Conservation (phyloP, 2,113 vertebrate genomes). For the Ibidorhyncha struthersii region DNA sequence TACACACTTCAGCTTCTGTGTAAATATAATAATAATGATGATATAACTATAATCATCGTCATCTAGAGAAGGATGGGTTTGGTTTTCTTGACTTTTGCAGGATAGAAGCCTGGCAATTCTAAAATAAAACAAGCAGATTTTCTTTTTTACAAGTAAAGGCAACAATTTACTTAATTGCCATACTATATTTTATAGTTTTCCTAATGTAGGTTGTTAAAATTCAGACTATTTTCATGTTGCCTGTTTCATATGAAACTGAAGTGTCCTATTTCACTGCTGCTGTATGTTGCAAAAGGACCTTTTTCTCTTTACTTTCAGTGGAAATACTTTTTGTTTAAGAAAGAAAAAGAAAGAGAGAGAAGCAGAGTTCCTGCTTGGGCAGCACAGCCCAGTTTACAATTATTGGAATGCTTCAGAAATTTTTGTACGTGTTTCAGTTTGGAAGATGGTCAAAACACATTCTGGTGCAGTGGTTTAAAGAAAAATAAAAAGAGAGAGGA, state of each 20-base stretch:
- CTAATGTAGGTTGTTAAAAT: slow-evolving; percentile 7
- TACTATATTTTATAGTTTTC: neutral
- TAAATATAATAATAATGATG: neutral
- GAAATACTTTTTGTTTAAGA: slow-evolving; percentile 59
- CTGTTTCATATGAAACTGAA: slow-evolving; percentile 19
- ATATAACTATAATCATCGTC: no score
- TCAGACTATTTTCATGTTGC: neutral
- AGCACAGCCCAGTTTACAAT: slow-evolving; percentile 66
- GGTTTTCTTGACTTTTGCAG: neutral
- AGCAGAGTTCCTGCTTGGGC: slow-evolving; percentile 63
- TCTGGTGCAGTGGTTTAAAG: slow-evolving; percentile 65
- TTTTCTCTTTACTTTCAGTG: slow-evolving; percentile 54
- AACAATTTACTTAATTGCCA: slow-evolving; percentile 15
- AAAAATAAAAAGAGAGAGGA: slow-evolving; percentile 34
- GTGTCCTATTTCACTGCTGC: slow-evolving; percentile 56
- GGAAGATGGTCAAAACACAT: slow-evolving; percentile 68
- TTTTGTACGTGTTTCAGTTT: slow-evolving; percentile 71
- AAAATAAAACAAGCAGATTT: neutral
- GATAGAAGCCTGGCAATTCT: neutral
- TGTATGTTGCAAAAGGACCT: slow-evolving; percentile 37
- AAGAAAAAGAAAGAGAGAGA: slow-evolving; percentile 11
- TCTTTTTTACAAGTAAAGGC: slow-evolving; percentile 8
- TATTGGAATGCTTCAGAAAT: slow-evolving; percentile 71
- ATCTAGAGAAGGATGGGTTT: neutral
- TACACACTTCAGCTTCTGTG: neutral